phyloP scores from a whole-genome alignment of 2,888 invertebrate species.

The Ennomos quercinarius region DNA sequence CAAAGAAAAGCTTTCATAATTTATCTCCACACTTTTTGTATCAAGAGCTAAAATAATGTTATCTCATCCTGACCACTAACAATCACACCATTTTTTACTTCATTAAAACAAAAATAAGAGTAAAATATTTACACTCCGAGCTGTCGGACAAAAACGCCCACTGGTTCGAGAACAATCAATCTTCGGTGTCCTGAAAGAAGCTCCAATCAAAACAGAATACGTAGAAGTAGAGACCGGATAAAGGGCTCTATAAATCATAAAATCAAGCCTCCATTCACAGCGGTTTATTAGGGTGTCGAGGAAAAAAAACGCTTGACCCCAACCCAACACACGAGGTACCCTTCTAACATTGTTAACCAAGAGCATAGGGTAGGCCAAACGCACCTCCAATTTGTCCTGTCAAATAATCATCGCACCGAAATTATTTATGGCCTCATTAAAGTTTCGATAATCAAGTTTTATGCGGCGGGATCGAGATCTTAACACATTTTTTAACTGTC shows the following conservation, averaged over 20 bases:
- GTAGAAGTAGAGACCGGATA: slow-evolving; percentile 76
- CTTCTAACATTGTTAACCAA: slow-evolving; percentile 61
- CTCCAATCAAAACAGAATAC: slow-evolving; percentile 84
- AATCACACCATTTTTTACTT: slow-evolving; percentile 48
- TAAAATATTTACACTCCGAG: slow-evolving; percentile 76
- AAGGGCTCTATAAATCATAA: slow-evolving; percentile 84
- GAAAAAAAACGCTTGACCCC: slow-evolving; percentile 72
- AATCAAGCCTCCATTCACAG: slow-evolving; percentile 81
- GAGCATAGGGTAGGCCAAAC: slow-evolving; percentile 53
- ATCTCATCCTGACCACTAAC: slow-evolving; percentile 41
- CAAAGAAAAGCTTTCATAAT: slow-evolving; percentile 19
- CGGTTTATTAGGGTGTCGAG: slow-evolving; percentile 70
- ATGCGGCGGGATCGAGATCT: slow-evolving; percentile 38
- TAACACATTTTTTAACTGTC: slow-evolving; percentile 46
- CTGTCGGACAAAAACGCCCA: slow-evolving; percentile 78
- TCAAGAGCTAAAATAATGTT: slow-evolving; percentile 28
- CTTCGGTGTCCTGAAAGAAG: slow-evolving; percentile 77
- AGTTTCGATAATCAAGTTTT: slow-evolving; percentile 74
- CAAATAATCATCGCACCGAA: slow-evolving; percentile 71
- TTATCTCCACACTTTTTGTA: slow-evolving; percentile 18
- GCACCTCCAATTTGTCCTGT: slow-evolving; percentile 81
- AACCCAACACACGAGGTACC: slow-evolving; percentile 64
- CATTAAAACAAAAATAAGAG: slow-evolving; percentile 60
- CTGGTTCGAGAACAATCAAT: slow-evolving; percentile 82
- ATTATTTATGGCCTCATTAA: slow-evolving; percentile 82